These are phyloP conservation scores for Thaleichthys pacificus DNA, from an alignment of 2,797 vertebrate genomes.

Conservation along the genomic window DNA sequence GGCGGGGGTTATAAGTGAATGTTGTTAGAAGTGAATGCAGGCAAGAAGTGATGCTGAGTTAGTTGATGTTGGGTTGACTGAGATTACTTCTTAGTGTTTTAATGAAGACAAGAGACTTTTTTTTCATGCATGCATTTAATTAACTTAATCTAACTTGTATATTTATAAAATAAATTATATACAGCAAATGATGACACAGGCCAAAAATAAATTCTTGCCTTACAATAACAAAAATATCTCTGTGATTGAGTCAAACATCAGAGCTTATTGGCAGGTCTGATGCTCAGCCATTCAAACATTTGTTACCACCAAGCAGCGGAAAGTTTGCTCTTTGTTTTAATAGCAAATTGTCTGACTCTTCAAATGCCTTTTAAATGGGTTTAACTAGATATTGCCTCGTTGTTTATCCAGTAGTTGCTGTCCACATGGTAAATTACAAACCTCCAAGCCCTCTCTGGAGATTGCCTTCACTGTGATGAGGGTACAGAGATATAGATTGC, in stretches of 20 bases:
- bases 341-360: constrained; percentile 14
- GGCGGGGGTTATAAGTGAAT: no score
- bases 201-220: constrained; percentile 20
- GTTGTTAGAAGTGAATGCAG: no score
- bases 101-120: neutral
- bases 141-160: constrained; percentile 26
- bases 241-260: constrained; percentile 1
- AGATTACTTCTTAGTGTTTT: no score
- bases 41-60: no score
- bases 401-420: neutral
- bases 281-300: neutral
- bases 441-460: neutral
- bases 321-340: constrained; percentile 2
- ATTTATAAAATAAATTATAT: constrained; percentile 53
- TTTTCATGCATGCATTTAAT: constrained; percentile 46
- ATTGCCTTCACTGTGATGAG: neutral
- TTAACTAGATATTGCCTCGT: neutral
- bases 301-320: neutral
- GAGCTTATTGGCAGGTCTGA: constrained; percentile 2
- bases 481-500: neutral
- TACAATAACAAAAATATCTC: constrained; percentile 23
- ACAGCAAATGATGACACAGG: constrained; percentile 31
- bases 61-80: no score
- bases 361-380: neutral
- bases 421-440: neutral